phyloP scores from a whole-genome alignment of 2,113 vertebrate species.

The Nannobrachium achirus region DNA sequence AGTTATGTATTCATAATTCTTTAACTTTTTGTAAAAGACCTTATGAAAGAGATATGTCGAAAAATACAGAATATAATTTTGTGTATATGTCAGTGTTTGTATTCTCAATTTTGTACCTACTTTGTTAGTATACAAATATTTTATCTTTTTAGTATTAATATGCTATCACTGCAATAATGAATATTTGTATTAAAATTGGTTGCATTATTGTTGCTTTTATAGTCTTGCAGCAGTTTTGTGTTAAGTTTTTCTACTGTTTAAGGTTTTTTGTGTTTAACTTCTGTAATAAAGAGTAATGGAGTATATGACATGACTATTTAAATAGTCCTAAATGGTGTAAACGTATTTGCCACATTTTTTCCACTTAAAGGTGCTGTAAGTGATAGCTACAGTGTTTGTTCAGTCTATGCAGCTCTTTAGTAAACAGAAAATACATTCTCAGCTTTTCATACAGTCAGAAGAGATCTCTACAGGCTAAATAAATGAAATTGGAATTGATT shows the following conservation, averaged over 20 bases:
- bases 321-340: neutral
- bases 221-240: slow-evolving; percentile 76
- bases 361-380: too few relatives aligned
- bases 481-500: too few relatives aligned
- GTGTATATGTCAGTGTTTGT: slow-evolving; percentile 76
- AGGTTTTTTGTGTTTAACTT: slow-evolving; percentile 78
- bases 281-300: slow-evolving; percentile 79
- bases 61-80: slow-evolving; percentile 48
- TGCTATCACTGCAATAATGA: slow-evolving; percentile 81
- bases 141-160: slow-evolving; percentile 76
- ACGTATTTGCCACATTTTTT: neutral
- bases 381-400: too few relatives aligned
- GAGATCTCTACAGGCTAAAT: too few relatives aligned
- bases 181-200: slow-evolving; percentile 78
- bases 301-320: slow-evolving; percentile 23
- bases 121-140: slow-evolving; percentile 73
- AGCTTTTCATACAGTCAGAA: too few relatives aligned
- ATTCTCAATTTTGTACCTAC: slow-evolving; percentile 75
- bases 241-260: slow-evolving; percentile 79
- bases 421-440: too few relatives aligned
- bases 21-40: slow-evolving; percentile 59
- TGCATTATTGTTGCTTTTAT: slow-evolving; percentile 77
- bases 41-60: slow-evolving; percentile 49
- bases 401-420: too few relatives aligned
- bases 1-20: slow-evolving; percentile 63